Evolutionary conservation across 2,113 vertebrate genomes (phyloP).

Genomic region (Bettongia penicillata): DNA sequence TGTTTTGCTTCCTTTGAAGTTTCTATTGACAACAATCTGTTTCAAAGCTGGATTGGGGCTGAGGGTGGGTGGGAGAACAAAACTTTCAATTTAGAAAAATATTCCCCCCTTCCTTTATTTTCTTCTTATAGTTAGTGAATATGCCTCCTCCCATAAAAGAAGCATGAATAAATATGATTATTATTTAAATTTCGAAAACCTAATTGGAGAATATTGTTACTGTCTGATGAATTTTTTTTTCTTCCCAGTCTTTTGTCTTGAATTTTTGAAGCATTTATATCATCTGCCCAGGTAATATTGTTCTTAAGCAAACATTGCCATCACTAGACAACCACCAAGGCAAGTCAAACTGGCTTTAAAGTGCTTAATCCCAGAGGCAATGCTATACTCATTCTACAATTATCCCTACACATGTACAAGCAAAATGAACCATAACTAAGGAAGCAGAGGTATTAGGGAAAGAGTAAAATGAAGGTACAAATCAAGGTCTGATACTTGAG

Average conservation of each 20-base stretch:
- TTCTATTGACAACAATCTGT: not conserved
- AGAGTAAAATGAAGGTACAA: slow-evolving; percentile 1
- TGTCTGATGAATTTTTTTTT: not conserved
- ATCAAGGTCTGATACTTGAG: not conserved
- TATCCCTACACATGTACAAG: not conserved
- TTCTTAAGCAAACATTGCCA: too few relatives aligned
- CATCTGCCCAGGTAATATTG: not conserved
- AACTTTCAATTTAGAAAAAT: not conserved
- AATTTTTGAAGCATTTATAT: not conserved
- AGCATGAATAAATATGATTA: not conserved
- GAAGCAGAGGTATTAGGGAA: not conserved
- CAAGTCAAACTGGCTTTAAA: too few relatives aligned
- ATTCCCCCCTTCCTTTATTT: not conserved
- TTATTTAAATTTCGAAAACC: not conserved
- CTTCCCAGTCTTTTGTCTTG: not conserved
- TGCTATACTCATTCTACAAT: too few relatives aligned
- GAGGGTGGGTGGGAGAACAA: not conserved
- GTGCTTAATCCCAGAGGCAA: too few relatives aligned
- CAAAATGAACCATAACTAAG: not conserved
- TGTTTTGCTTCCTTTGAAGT: not conserved
- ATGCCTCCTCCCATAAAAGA: not conserved
- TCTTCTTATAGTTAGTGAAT: not conserved
- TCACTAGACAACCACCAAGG: not conserved
- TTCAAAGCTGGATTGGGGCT: not conserved
- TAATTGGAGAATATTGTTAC: not conserved